Percentiles rank a stretch among this genome's conserved stretches.
Conservation (phyloP, 2,888 invertebrate genomes). For the Minunthozetes semirufus region DNA sequence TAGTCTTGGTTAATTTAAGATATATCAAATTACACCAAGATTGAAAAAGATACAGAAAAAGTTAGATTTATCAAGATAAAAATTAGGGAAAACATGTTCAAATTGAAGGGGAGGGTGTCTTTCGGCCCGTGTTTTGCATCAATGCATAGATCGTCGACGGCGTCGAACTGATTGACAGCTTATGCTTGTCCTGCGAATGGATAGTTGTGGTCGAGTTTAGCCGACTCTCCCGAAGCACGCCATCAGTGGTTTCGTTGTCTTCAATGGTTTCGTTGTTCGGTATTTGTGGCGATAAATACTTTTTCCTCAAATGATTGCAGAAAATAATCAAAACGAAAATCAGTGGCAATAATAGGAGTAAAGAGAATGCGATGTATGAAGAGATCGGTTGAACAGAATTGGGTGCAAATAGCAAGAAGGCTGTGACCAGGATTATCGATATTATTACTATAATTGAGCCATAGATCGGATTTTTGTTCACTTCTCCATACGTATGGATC, state of each 20-base stretch:
- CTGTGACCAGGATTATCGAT: constrained; percentile 13
- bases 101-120: neutral
- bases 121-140: neutral
- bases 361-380: constrained; percentile 8
- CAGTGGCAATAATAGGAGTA: constrained; percentile 6
- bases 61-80: no score
- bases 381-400: constrained; percentile 6
- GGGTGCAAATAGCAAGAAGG: neutral
- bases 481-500: neutral
- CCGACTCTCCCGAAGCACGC: neutral
- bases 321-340: constrained; percentile 6
- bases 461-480: constrained; percentile 20
- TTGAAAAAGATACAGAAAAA: no score
- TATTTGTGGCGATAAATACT: neutral
- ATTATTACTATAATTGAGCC: constrained; percentile 17
- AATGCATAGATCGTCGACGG: neutral
- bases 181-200: neutral
- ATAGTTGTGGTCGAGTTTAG: neutral
- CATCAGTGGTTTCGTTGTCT: neutral
- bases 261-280: neutral
- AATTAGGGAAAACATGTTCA: no score
- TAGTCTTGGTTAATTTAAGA: no score
- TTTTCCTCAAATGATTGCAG: constrained; percentile 17
- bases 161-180: neutral
- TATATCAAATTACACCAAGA: no score